These are phyloP conservation scores for Leptopilina myrica DNA, from an alignment of 2,888 invertebrate genomes.

Conservation along the genomic window DNA sequence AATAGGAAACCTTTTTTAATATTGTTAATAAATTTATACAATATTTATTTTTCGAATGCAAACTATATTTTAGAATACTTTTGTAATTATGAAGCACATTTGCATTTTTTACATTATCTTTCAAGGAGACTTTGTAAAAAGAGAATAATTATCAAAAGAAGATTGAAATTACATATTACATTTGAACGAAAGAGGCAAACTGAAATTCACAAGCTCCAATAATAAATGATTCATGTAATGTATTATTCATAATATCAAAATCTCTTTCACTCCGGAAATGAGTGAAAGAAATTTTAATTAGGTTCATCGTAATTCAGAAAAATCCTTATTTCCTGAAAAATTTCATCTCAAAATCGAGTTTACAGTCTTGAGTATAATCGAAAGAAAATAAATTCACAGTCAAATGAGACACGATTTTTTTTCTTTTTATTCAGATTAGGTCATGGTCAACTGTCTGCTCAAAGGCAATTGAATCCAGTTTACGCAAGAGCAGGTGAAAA, in stretches of 20 bases:
- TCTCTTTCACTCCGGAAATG: slow-evolving; percentile 1
- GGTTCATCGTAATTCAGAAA: neutral
- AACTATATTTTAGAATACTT: too few relatives aligned
- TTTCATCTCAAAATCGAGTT: neutral
- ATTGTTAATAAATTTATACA: too few relatives aligned
- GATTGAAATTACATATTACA: neutral
- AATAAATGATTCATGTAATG: neutral
- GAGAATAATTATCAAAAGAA: neutral
- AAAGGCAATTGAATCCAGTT: slow-evolving; percentile 47
- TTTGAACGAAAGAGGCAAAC: neutral
- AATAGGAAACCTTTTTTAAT: too few relatives aligned
- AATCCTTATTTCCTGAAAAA: neutral
- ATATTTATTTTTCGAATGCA: too few relatives aligned
- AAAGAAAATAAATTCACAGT: slow-evolving; percentile 18
- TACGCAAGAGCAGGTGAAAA: slow-evolving; percentile 53
- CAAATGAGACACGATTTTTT: slow-evolving; percentile 41
- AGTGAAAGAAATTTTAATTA: neutral
- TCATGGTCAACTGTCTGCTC: slow-evolving; percentile 53
- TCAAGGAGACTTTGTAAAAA: neutral
- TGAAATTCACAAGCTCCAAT: neutral
- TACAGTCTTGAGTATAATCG: neutral
- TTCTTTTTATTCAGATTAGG: slow-evolving; percentile 50
- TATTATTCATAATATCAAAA: slow-evolving; percentile 20
- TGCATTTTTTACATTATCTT: neutral
- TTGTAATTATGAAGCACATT: too few relatives aligned